phyloP scores from a whole-genome alignment of 2,888 invertebrate genomes.

The Hymenopus coronatus region DNA sequence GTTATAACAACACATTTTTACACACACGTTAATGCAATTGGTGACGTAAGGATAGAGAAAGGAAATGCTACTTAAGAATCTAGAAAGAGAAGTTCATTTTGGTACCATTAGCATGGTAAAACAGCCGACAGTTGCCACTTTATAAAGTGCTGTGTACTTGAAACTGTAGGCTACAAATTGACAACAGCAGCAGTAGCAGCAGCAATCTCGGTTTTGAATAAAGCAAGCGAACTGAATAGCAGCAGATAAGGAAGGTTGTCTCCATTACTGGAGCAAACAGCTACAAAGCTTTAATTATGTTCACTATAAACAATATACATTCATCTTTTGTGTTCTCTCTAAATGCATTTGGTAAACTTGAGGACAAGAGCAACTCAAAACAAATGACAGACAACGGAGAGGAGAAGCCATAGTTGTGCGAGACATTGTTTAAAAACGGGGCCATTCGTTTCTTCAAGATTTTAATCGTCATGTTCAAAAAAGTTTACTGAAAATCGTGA shows the following conservation, averaged over 20 bases:
- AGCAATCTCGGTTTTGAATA: constrained; percentile 1
- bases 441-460: not conserved
- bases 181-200: not conserved
- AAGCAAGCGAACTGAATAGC: constrained; percentile 2
- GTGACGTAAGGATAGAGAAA: not conserved
- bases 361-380: not conserved
- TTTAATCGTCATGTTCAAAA: not conserved
- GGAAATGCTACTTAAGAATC: not conserved
- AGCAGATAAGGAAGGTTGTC: constrained; percentile 9
- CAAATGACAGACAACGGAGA: not conserved
- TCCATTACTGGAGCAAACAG: constrained; percentile 2
- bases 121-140: not conserved
- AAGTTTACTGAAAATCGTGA: not conserved
- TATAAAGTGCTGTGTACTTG: not conserved
- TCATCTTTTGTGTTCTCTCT: not conserved
- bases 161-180: not conserved
- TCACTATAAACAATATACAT: not conserved
- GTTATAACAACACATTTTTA: too few relatives aligned
- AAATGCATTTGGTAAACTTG: not conserved
- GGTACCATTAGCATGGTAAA: not conserved
- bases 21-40: too few relatives aligned
- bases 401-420: not conserved
- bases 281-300: not conserved
- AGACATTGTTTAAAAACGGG: not conserved
- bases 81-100: not conserved